phyloP scores from a whole-genome alignment of 2,888 invertebrate genomes.

The Deilephila elpenor region DNA sequence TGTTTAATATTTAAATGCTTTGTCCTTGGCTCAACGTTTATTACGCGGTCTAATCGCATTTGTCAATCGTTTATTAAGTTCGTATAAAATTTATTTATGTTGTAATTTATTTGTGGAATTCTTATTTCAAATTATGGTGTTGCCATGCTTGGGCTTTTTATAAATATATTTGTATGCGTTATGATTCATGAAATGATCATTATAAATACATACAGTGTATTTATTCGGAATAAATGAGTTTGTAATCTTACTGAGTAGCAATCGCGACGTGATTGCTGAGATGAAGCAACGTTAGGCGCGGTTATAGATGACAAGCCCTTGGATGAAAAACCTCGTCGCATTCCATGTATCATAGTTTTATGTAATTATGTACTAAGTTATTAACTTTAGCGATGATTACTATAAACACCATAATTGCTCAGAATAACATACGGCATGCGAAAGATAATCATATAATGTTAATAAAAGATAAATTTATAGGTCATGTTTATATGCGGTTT shows the following conservation, averaged over 20 bases:
- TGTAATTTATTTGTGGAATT: not conserved
- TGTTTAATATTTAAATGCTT: conserved; percentile 34
- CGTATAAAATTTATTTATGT: not conserved
- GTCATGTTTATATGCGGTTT: too few species aligned
- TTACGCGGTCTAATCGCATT: not conserved
- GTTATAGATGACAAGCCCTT: not conserved
- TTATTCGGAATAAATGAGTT: not conserved
- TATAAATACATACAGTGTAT: not conserved
- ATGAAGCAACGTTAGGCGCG: not conserved
- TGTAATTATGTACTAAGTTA: not conserved
- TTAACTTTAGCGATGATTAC: not conserved
- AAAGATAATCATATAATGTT: too few species aligned
- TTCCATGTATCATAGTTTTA: not conserved
- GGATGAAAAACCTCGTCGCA: not conserved
- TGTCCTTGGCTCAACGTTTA: conserved; percentile 4
- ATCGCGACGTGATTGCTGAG: conserved; percentile 1
- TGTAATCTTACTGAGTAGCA: not conserved
- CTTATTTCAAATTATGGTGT: not conserved
- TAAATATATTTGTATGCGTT: not conserved
- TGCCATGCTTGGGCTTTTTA: too few species aligned
- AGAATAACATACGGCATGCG: too few species aligned
- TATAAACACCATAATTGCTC: too few species aligned
- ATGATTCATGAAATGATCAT: not conserved
- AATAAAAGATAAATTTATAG: too few species aligned
- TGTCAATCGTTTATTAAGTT: conserved; percentile 13